Evolutionary conservation across 2,113 vertebrate genomes (phyloP), one percentile per base, ranked within the genome.

Genomic region (Oxygymnocypris stewartii): DNA sequence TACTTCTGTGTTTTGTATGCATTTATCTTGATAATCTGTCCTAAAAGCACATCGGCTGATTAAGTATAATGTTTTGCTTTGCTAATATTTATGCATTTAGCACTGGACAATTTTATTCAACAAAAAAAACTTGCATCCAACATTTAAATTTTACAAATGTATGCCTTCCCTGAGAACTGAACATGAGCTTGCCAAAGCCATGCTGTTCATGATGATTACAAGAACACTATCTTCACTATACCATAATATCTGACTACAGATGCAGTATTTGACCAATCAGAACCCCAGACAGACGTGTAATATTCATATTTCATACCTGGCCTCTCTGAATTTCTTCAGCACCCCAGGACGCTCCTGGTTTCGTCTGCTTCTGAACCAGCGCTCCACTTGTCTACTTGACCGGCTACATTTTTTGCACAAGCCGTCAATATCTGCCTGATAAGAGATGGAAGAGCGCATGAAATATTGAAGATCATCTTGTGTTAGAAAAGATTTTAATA

Each of bases 261-360:
- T 57, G 14, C 9, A 54, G 51, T 18, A 13, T 7, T 40, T n/a
- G 18, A 13, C 1, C 31, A 79, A 20, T 79, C 31, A 40, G 18
- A 9, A 25, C 14, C 25, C 23, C 11, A 25, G 42, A 47, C 73
- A 47, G 73, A 42, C 3, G 2, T 78, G 85, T 42, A 81, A 31
- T 6, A 73, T 16, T 0, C 42, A 59, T 63, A 12, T 4, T 10
- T 87, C 37, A 93, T 91, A 99, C 98, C 97, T 97, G 88, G 96
- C 96, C 87, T 99, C 98, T 91, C 92, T 95, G 92, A 99, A 99
- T 81, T 97, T 99, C 90, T 95, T 97, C 82, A 97, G 89, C 80
- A 96, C 92, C 18, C 96, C 95, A 7, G 98, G 97, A 47, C 93
- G 95, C 79, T 97, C 96, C 31, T 95, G 95, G 89, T 94, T 95